Base-by-base conservation (phyloP, 2,888 invertebrate genomes). In the Halictus quadricinctus region DNA sequence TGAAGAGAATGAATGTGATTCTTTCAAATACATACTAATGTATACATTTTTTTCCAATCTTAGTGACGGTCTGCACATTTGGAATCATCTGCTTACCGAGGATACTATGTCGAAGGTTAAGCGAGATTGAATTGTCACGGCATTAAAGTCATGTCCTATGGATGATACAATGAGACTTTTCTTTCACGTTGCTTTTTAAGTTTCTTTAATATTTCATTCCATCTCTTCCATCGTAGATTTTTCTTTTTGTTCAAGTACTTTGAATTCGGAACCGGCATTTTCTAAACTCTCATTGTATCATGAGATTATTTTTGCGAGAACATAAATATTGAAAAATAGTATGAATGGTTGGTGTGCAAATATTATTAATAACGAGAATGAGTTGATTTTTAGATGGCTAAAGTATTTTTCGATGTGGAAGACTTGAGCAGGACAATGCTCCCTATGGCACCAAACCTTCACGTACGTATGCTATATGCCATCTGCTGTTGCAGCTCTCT, bases 301-400 rank as follows among this genome's bases (percentile, higher is more conserved):
- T 86, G 41, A 76, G 82, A 69, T 72, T 85, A 58, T 72, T 72
- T 74, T 80, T 81, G 83, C 25, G 87, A 85, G 73, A 87, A 82
- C 74, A 84, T 87, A 88, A 88, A 89, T 88, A 91, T 92, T 91
- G 89, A 88, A 88, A 87, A 87, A 90, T 93, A 92, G 94, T 92
- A 93, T 94, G 94, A 93, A 92, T 94, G 94, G 91, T 90, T 91
- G 93, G 94, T 93, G 92, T 94, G 94, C 92, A 94, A 92, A 93
- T 93, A 93, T 92, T 94, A 94, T 94, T 94, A 94, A 93, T 94
- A 94, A 94, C 93, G 90, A 93, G 93, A 94, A 93, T 94, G 93
- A 94, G 94, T 94, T 94, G 92, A 94, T 94, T 94, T 94, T 94
- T 94, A 94, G 94, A 94, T 94, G 93, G 93, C 94, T 93, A 94